Conservation (phyloP, 1,140 invertebrate genomes). For the Aplysia californica region DNA sequence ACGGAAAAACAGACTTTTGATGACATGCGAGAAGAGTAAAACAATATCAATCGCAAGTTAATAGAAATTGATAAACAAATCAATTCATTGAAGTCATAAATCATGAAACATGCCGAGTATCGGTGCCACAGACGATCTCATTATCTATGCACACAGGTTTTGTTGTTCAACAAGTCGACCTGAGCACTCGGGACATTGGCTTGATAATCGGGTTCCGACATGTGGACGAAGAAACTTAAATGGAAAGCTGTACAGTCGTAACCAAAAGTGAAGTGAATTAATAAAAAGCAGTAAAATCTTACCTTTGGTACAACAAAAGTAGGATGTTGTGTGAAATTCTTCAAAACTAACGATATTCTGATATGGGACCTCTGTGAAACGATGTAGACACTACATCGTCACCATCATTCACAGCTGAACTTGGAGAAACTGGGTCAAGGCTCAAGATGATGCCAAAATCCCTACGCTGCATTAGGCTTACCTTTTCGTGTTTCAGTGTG, state of each 20-base stretch:
- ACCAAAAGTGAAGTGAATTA: neutral
- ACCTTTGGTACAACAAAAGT: constrained; percentile 25
- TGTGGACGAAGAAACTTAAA: constrained; percentile 34
- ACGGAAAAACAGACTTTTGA: too few relatives aligned
- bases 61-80: neutral
- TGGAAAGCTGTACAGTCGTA: constrained; percentile 14
- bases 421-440: constrained; percentile 36
- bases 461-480: neutral
- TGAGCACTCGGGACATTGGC: neutral
- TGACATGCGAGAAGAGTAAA: too few relatives aligned
- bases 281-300: constrained; percentile 13
- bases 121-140: constrained; percentile 15
- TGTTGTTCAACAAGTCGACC: constrained; percentile 26
- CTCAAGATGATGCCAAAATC: neutral
- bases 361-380: too few relatives aligned
- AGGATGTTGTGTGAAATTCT: neutral
- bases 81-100: neutral
- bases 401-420: constrained; percentile 30
- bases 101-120: neutral
- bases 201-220: constrained; percentile 9
- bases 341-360: too few relatives aligned
- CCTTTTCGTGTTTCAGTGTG: too few relatives aligned
- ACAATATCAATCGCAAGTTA: too few relatives aligned
- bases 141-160: constrained; percentile 34
- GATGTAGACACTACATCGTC: constrained; percentile 33